Evolutionary conservation across 2,113 vertebrate genomes (phyloP).

Genomic region (Sardina pilchardus): DNA sequence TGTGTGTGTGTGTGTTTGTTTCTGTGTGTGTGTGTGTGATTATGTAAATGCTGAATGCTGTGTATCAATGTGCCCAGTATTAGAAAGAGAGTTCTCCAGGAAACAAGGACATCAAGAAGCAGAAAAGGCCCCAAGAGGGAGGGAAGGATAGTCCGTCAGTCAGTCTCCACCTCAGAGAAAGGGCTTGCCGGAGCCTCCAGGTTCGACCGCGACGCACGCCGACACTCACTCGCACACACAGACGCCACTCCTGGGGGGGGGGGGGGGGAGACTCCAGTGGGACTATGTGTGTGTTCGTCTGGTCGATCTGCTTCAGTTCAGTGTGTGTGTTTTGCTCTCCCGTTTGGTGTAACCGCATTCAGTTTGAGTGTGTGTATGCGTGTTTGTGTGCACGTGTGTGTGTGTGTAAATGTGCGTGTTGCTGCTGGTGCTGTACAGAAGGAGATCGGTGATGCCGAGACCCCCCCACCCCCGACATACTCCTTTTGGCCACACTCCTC

Average conservation of each 20-base stretch:
- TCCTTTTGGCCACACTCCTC: background rate
- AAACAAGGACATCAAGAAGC: background rate
- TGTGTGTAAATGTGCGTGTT: constrained; percentile 10
- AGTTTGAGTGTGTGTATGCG: constrained; percentile 21
- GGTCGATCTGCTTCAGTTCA: no score
- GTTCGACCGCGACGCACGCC: background rate
- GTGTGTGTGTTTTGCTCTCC: no score
- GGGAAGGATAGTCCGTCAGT: constrained; percentile 3
- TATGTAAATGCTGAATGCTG: background rate
- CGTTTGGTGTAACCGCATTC: background rate
- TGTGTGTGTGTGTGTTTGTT: constrained; percentile 19
- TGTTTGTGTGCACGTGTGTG: no score
- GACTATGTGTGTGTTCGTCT: constrained; percentile 4
- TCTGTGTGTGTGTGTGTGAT: constrained; percentile 22
- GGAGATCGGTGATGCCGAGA: constrained; percentile 29
- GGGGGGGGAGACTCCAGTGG: no score
- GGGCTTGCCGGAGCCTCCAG: background rate
- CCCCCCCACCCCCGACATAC: background rate
- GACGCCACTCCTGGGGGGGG: background rate
- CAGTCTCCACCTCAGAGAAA: background rate
- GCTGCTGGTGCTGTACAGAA: constrained; percentile 11
- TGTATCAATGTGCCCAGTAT: constrained; percentile 9
- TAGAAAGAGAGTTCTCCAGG: background rate
- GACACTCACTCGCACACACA: background rate
- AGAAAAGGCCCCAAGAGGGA: background rate